Conservation (phyloP, 2,888 invertebrate species). For the Caenorhabditis parvicauda region DNA sequence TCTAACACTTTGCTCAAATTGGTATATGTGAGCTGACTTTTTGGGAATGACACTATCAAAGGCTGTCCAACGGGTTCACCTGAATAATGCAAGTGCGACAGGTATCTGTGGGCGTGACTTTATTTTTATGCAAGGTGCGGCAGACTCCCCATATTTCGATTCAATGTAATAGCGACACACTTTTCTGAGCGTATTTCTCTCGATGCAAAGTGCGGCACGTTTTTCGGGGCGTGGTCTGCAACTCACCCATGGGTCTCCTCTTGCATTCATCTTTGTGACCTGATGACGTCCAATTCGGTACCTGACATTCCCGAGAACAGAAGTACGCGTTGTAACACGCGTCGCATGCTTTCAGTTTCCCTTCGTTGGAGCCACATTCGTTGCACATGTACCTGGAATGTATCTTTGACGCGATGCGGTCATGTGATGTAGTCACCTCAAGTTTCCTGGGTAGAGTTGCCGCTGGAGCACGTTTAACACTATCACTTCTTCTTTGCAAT, state of each 20-base stretch:
- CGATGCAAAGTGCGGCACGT: too few species aligned
- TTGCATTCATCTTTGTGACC: conserved; percentile 47
- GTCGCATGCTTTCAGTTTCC: conserved; percentile 61
- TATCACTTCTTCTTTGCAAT: conserved; percentile 63
- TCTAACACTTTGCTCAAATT: conserved; percentile 64
- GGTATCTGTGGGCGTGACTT: too few species aligned
- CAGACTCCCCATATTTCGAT: too few species aligned
- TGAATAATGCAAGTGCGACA: too few species aligned
- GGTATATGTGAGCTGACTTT: conserved; percentile 65
- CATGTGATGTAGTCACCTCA: conserved; percentile 4
- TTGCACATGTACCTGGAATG: conserved; percentile 31
- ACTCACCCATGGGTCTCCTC: too few species aligned
- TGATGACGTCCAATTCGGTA: conserved; percentile 63
- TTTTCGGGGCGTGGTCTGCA: too few species aligned
- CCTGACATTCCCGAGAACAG: conserved; percentile 67
- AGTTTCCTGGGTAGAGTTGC: conserved; percentile 39
- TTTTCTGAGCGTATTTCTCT: too few species aligned
- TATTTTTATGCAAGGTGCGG: too few species aligned
- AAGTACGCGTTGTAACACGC: conserved; percentile 66
- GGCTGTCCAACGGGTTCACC: conserved; percentile 64
- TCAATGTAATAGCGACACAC: too few species aligned
- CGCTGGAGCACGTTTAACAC: conserved; percentile 63
- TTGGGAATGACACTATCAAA: conserved; percentile 66
- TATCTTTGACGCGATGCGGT: not conserved
- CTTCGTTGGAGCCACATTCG: conserved; percentile 56